These are phyloP conservation scores for Thalpophila matura DNA, from an alignment of 2,888 invertebrate genomes.

Conservation along the genomic window DNA sequence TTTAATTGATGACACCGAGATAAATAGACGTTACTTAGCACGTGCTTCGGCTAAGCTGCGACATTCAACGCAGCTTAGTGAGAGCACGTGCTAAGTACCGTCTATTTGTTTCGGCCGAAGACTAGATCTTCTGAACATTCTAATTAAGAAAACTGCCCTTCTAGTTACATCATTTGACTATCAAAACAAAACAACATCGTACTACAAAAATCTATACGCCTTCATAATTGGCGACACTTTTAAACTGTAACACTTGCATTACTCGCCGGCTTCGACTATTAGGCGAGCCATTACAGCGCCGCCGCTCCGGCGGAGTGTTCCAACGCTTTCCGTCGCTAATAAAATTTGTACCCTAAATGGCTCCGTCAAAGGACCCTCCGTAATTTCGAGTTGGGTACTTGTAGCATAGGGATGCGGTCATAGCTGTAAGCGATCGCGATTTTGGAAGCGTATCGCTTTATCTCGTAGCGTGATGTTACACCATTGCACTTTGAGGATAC, in stretches of 20 bases:
- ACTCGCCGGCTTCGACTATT: constrained; percentile 52
- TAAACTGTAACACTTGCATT: constrained; percentile 59
- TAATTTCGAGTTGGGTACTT: constrained; percentile 60
- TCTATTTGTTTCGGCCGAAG: too few species aligned
- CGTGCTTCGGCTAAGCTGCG: too few species aligned
- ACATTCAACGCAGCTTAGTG: too few species aligned
- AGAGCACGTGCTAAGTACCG: too few species aligned
- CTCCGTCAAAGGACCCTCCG: constrained; percentile 71
- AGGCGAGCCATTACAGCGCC: constrained; percentile 59
- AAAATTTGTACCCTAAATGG: constrained; percentile 77
- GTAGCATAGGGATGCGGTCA: too few species aligned
- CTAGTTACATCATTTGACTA: not conserved
- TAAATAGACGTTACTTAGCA: too few species aligned
- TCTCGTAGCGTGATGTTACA: not conserved
- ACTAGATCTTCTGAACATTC: too few species aligned
- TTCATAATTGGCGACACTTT: constrained; percentile 62
- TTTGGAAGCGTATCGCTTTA: not conserved
- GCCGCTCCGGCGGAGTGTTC: constrained; percentile 50
- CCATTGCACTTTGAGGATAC: too few species aligned
- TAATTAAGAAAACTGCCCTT: too few species aligned
- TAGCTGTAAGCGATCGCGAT: constrained; percentile 39
- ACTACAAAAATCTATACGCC: constrained; percentile 10
- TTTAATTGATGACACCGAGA: too few species aligned
- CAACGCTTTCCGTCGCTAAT: constrained; percentile 69
- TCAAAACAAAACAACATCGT: constrained; percentile 9